Evolutionary conservation across 2,797 vertebrate genomes (phyloP).

Genomic region (Sebastes iracundus): DNA sequence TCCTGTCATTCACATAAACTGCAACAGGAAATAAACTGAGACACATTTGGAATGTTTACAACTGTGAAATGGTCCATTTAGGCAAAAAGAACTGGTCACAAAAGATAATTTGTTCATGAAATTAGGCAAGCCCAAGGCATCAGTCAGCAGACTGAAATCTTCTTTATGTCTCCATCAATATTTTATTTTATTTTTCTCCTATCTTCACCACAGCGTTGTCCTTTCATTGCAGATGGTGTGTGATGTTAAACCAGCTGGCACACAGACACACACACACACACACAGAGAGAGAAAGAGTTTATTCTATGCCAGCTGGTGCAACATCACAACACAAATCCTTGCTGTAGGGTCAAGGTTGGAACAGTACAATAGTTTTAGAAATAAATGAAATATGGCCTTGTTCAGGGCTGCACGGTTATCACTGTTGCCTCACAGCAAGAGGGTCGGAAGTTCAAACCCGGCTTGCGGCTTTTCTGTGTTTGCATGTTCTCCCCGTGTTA

Average conservation of each 20-base stretch:
- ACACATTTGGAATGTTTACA: no score
- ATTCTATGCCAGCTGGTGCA: conserved; percentile 27
- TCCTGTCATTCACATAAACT: no score
- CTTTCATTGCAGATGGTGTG: conserved; percentile 2
- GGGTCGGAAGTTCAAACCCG: no score
- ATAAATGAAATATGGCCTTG: not conserved
- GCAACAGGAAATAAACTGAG: no score
- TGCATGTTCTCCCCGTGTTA: no score
- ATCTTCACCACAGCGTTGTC: not conserved
- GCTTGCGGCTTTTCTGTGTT: no score
- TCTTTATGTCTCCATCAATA: not conserved
- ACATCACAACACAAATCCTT: conserved; percentile 22
- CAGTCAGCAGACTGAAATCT: not conserved
- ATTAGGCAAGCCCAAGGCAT: not conserved
- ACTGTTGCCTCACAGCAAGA: no score
- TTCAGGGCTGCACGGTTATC: not conserved
- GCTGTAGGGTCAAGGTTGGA: conserved; percentile 25
- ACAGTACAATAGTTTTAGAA: conserved; percentile 7
- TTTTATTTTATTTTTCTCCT: not conserved
- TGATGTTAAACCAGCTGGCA: conserved; percentile 14
- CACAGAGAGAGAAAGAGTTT: conserved; percentile 9
- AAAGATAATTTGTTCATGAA: not conserved
- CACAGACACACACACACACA: not conserved
- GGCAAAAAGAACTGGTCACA: not conserved
- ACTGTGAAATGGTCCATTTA: not conserved